A percentile compares a stretch with the other conserved stretches of the same genome.
Evolutionary conservation across 2,797 vertebrate species (phyloP).

Genomic region (Amblyopsis hoosieri): DNA sequence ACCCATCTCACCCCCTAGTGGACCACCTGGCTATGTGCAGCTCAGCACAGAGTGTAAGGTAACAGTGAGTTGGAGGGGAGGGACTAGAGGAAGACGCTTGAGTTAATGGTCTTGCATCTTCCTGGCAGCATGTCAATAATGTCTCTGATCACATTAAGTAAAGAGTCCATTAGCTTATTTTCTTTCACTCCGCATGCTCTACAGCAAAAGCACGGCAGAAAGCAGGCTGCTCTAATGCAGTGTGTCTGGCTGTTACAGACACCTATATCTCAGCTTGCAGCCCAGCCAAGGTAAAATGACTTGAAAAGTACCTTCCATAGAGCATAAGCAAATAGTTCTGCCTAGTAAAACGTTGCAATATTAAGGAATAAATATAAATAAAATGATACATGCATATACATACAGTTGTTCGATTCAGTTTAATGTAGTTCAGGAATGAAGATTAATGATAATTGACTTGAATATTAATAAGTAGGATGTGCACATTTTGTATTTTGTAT

Average conservation of each 20-base stretch:
- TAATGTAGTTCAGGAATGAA: no score
- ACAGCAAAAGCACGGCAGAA: conserved; percentile 79
- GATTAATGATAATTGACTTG: no score
- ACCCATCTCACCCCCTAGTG: conserved; percentile 4
- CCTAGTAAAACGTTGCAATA: no score
- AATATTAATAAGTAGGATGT: background rate
- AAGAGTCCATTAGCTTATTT: conserved; percentile 98
- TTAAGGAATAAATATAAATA: no score
- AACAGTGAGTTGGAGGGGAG: conserved; percentile 78
- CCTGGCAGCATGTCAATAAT: conserved; percentile 99
- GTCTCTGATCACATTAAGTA: conserved; percentile 99
- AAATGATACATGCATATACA: no score
- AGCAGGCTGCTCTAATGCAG: conserved; percentile 69
- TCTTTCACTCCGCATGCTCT: conserved; percentile 78
- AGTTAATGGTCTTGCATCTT: conserved; percentile 98
- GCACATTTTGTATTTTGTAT: conserved; percentile 15
- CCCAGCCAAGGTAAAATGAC: conserved; percentile 52
- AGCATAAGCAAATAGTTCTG: conserved; percentile 7
- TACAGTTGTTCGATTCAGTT: no score
- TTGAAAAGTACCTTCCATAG: conserved; percentile 36
- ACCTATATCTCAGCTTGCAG: conserved; percentile 57
- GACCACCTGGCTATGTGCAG: conserved; percentile 32
- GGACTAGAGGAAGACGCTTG: conserved; percentile 84
- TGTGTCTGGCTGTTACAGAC: conserved; percentile 63
- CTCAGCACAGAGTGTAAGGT: conserved; percentile 58